Percentiles rank a stretch among this genome's conserved stretches.
These are phyloP conservation scores for Zaprionus africanus DNA, from an alignment of 1,140 invertebrate species.

Conservation along the genomic window DNA sequence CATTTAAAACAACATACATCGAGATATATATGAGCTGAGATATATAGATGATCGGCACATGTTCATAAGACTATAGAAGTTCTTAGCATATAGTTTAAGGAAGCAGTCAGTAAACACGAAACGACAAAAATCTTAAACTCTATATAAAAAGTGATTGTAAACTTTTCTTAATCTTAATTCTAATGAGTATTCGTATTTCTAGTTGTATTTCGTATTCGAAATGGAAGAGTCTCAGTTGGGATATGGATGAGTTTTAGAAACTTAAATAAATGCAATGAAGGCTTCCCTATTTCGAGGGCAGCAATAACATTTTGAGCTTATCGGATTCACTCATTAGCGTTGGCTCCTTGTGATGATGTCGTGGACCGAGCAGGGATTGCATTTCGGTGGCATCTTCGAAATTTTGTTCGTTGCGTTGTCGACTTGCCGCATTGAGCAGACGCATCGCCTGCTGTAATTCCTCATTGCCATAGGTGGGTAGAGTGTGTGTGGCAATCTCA, in stretches of 20 bases:
- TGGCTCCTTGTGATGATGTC: conserved; percentile 65
- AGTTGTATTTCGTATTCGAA: conserved; percentile 27
- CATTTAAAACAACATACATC: conserved; percentile 55
- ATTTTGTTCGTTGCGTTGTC: conserved; percentile 57
- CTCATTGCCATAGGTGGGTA: conserved; percentile 73
- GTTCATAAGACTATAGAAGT: conserved; percentile 23
- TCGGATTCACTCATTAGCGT: conserved; percentile 84
- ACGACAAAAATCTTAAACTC: conserved; percentile 11
- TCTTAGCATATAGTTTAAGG: conserved; percentile 49
- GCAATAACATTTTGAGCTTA: conserved; percentile 83
- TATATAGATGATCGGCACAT: neutral
- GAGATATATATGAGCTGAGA: neutral
- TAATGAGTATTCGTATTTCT: conserved; percentile 68
- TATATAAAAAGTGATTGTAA: conserved; percentile 30
- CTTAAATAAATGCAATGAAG: conserved; percentile 69
- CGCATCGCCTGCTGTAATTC: conserved; percentile 76
- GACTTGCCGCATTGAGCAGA: conserved; percentile 72
- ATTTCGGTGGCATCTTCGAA: conserved; percentile 67
- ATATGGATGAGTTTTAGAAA: conserved; percentile 40
- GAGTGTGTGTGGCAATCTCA: conserved; percentile 87
- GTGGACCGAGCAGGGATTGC: conserved; percentile 63
- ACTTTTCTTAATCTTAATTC: conserved; percentile 38
- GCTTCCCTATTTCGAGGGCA: conserved; percentile 80
- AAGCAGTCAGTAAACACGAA: conserved; percentile 48
- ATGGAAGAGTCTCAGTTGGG: conserved; percentile 34